Base-by-base conservation (phyloP, 2,888 invertebrate genomes). In the Hirtodrosophila alboralis region DNA sequence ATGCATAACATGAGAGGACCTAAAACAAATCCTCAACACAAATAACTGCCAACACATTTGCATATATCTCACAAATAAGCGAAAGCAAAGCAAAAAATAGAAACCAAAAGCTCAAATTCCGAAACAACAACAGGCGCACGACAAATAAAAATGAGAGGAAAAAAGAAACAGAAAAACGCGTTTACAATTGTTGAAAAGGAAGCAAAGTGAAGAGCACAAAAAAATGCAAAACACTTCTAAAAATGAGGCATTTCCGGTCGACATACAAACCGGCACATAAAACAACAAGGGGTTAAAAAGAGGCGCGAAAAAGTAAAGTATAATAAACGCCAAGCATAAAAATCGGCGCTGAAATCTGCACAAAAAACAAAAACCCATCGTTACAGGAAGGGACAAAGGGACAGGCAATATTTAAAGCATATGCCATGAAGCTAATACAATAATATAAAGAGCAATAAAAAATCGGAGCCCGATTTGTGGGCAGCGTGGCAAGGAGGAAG, bases 161-260 rank as follows among this genome's bases (percentile, higher is more conserved):
- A n/a, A 31, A 44, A 16, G 18, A 48, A 54, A n/a, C n/a, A 47
- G 54, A 44, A 52, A 73, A 69, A 60, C 69, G 60, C 74, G 53
- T 56, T 53, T 52, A 70, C 70, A 75, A 75, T 65, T 75, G 75
- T 58, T 51, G 34, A 54, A 51, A 54, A 30, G 4, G 14, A 3
- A 38, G 9, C 8, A 16, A 28, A 41, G 9, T 31, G 18, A 45
- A 36, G 62, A 45, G 38, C 40, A 53, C 62, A 62, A 67, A 54
- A 74, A 80, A 86, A 84, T 86, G 80, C 80, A 86, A 84, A 81
- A 86, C 86, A 81, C 81, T 81, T 86, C 65, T 72, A 69, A 80
- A 81, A 86, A 80, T 84, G 84, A 81, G 86, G 84, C 84, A 86
- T 80, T 84, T 81, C 81, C 81, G 81, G 64, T 75, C 80, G 79